Conservation (phyloP, 1,140 invertebrate species). For the Drosophila micromelanica region DNA sequence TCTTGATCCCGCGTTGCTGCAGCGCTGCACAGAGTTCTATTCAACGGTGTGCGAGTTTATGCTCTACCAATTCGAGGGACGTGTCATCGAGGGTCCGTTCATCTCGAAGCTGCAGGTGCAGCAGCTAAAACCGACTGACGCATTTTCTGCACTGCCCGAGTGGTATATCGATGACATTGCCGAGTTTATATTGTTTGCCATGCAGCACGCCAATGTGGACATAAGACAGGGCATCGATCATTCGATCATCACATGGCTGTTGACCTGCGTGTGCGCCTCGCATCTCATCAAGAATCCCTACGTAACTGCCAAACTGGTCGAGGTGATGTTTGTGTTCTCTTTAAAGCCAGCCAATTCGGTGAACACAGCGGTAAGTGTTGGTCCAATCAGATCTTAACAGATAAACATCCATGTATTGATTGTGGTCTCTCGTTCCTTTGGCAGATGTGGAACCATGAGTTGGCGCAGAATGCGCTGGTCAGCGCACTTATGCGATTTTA, state of each 20-base stretch:
- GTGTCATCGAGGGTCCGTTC: conserved; percentile 78
- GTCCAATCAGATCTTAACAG: too few relatives aligned
- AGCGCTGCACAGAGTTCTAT: conserved; percentile 94
- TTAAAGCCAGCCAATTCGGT: conserved; percentile 88
- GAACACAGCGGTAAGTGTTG: conserved; percentile 85
- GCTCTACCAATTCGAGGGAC: conserved; percentile 87
- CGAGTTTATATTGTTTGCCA: conserved; percentile 95
- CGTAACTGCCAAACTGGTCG: conserved; percentile 96
- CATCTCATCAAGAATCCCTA: conserved; percentile 98
- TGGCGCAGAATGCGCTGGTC: conserved; percentile 92
- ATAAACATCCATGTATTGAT: neutral
- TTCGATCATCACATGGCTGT: conserved; percentile 93
- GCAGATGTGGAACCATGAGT: conserved; percentile 93
- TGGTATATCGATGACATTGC: conserved; percentile 99
- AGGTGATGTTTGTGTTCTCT: conserved; percentile 97
- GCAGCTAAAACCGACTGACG: conserved; percentile 88
- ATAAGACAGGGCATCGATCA: conserved; percentile 92
- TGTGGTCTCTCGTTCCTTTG: conserved; percentile 3
- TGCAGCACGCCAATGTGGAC: conserved; percentile 94
- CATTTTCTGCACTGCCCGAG: conserved; percentile 96
- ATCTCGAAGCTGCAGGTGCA: conserved; percentile 85
- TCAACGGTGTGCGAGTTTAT: conserved; percentile 92
- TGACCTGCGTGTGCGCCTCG: conserved; percentile 95
- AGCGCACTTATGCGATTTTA: conserved; percentile 99
- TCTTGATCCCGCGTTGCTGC: conserved; percentile 92